Evolutionary conservation across 1,140 invertebrate species (phyloP).

Genomic region (Thalassaphorura encarpata): DNA sequence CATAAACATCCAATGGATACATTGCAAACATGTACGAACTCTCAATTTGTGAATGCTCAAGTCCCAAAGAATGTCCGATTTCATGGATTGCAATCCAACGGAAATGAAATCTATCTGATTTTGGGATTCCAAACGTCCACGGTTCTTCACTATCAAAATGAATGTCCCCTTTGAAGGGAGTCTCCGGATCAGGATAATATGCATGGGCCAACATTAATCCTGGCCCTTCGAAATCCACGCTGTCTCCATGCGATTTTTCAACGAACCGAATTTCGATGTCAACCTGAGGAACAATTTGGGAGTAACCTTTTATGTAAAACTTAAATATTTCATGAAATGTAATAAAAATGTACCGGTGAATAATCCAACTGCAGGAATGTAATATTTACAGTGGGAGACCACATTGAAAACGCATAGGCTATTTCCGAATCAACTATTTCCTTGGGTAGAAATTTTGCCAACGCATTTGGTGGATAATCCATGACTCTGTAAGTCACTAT

Average conservation of each 20-base stretch:
- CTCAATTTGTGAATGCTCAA: constrained; percentile 76
- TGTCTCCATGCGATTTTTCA: constrained; percentile 51
- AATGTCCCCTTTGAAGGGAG: constrained; percentile 57
- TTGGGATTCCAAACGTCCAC: background rate
- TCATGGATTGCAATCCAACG: constrained; percentile 81
- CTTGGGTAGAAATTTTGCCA: constrained; percentile 50
- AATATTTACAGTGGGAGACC: constrained; percentile 36
- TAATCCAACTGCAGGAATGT: constrained; percentile 42
- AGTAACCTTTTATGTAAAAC: no score
- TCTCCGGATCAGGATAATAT: constrained; percentile 71
- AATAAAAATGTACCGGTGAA: no score
- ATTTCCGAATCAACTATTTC: constrained; percentile 58
- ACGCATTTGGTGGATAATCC: constrained; percentile 44
- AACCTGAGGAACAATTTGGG: no score
- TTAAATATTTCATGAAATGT: no score
- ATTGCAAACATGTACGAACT: constrained; percentile 78
- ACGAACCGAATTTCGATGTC: constrained; percentile 57
- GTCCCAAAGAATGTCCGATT: constrained; percentile 81
- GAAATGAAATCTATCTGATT: constrained; percentile 58
- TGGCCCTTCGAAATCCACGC: constrained; percentile 66
- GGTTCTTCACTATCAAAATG: constrained; percentile 83
- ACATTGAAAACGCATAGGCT: constrained; percentile 40
- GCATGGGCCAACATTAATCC: constrained; percentile 82
- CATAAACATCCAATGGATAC: background rate
- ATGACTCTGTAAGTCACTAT: constrained; percentile 35